phyloP scores from a whole-genome alignment of 1,140 invertebrate genomes.

The Zaprionus ornatus region DNA sequence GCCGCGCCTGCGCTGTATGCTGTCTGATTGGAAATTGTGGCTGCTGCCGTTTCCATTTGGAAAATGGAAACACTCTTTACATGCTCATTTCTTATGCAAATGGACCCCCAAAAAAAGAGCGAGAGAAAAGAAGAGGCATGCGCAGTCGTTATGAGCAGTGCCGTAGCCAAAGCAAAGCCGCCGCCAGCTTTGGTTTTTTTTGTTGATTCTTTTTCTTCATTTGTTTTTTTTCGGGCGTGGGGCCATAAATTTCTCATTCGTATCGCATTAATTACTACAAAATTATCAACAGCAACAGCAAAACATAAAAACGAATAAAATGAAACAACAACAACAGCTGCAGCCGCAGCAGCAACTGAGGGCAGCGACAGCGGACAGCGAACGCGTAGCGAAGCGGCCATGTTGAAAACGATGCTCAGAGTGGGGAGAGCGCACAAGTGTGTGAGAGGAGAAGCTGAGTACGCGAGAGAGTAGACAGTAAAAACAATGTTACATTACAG shows the following conservation, averaged over 20 bases:
- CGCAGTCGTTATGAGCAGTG: not conserved
- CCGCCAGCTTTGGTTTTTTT: slow-evolving; percentile 40
- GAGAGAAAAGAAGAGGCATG: not conserved
- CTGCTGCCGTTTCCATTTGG: slow-evolving; percentile 17
- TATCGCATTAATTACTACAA: slow-evolving; percentile 82
- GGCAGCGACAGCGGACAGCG: slow-evolving; percentile 29
- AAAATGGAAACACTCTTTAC: slow-evolving; percentile 51
- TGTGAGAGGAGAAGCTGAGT: slow-evolving; percentile 8
- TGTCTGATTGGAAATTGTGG: slow-evolving; percentile 36
- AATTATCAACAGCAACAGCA: slow-evolving; percentile 66
- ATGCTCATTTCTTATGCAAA: slow-evolving; percentile 80
- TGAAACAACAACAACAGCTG: slow-evolving; percentile 30
- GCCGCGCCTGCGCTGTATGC: not conserved
- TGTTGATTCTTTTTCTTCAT: slow-evolving; percentile 7
- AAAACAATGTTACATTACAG: slow-evolving; percentile 42
- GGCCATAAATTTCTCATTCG: slow-evolving; percentile 80
- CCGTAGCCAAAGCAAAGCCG: slow-evolving; percentile 43
- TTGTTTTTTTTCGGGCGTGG: slow-evolving; percentile 60
- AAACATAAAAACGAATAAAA: slow-evolving; percentile 38
- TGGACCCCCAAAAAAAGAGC: slow-evolving; percentile 35
- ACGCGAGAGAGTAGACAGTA: slow-evolving; percentile 21
- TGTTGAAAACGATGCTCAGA: slow-evolving; percentile 64
- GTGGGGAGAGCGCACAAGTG: slow-evolving; percentile 8
- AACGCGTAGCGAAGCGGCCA: slow-evolving; percentile 61
- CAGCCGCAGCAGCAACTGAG: slow-evolving; percentile 20